Evolutionary conservation across 2,113 vertebrate species (phyloP), one percentile per base, ranked within the genome.

Genomic region (Atractosteus spatula): DNA sequence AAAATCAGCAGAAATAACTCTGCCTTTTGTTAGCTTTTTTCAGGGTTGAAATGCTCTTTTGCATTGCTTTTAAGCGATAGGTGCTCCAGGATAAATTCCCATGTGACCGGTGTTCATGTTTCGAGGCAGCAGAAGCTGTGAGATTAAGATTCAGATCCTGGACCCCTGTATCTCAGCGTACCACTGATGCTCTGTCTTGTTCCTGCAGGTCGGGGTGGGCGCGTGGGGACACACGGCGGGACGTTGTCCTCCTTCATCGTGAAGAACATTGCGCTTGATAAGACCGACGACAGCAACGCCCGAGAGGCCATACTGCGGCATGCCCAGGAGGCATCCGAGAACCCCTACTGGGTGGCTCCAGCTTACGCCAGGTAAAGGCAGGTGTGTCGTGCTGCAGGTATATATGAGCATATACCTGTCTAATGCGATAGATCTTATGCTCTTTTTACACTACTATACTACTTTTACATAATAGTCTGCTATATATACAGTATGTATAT

Each of bases 241-340:
- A 99, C 97, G 1, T 85, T 99, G 83, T 99, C 97, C 0, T 99
- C 97, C 0, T 99, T 93, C 66, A 98, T 99, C n/a, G 96, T 99
- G 71, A 98, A 99, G 85, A 99, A 98, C 80, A 99, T 99, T 59
- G 96, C 97, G 44, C 80, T 99, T 82, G 97, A 99, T 81, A 98
- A 98, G 84, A 96, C 96, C 0, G 97, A 99, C 0, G 97, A 99
- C 80, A 98, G 96, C 79, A 98, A 99, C 77, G 93, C 97, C 0
- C 91, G 97, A n/a, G 94, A 97, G 74, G 97, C 97, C 83, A 99
- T 99, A 87, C 84, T 99, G 62, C 94, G 95, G 1, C 97, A 99
- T 0, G 97, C 97, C 44, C 94, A 94, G 85, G 97, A 96, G 0
- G 97, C 96, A 0, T 90, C 95, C 5, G 93, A 96, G 10, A 96